Evolutionary conservation across 2,888 invertebrate genomes (phyloP).

Genomic region (Anthophora plumipes): DNA sequence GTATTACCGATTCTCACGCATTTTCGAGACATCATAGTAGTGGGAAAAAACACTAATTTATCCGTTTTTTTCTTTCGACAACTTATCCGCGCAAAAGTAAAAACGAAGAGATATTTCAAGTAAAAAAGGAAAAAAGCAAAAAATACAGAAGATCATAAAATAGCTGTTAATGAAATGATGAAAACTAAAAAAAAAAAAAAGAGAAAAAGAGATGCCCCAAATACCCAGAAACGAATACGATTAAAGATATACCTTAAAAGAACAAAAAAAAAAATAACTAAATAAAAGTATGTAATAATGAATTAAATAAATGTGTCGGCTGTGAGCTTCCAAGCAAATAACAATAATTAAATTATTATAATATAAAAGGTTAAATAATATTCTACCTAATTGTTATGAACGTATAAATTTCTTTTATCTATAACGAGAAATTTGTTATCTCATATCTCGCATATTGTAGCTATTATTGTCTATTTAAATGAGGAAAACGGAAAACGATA

Average conservation of each 20-base stretch:
- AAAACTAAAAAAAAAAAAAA: constrained; percentile 54
- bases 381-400: constrained; percentile 82
- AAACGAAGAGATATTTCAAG: constrained; percentile 9
- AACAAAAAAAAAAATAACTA: constrained; percentile 67
- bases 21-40: constrained; percentile 55
- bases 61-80: constrained; percentile 46
- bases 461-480: constrained; percentile 79
- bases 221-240: constrained; percentile 46
- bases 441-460: constrained; percentile 80
- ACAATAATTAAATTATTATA: constrained; percentile 85
- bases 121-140: constrained; percentile 1
- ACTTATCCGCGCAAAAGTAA: constrained; percentile 57
- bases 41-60: constrained; percentile 22
- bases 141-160: constrained; percentile 44
- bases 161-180: constrained; percentile 55
- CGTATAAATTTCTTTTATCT: constrained; percentile 80
- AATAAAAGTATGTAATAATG: constrained; percentile 61
- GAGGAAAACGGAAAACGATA: constrained; percentile 53
- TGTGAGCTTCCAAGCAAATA: constrained; percentile 85
- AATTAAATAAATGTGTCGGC: constrained; percentile 83
- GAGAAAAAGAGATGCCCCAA: constrained; percentile 28
- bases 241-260: constrained; percentile 42
- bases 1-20: constrained; percentile 52
- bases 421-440: constrained; percentile 80
- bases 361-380: constrained; percentile 82